A percentile compares a stretch with the other conserved stretches of the same genome.
Evolutionary conservation across 2,797 vertebrate species (phyloP).

Genomic region (Pantherophis vulpinus): DNA sequence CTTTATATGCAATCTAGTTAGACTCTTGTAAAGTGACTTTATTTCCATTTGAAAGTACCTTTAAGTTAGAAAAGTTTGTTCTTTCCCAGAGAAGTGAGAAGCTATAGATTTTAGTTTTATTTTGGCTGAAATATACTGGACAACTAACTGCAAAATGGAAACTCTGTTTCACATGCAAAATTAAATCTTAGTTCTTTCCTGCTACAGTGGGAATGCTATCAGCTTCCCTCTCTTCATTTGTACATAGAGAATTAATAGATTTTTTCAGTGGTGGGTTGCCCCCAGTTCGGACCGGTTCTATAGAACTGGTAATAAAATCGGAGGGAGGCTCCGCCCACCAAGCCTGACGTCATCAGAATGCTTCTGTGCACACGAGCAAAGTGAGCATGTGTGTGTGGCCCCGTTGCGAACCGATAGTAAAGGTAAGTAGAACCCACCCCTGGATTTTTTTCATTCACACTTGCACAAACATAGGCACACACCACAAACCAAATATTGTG

Average conservation of each 20-base stretch:
- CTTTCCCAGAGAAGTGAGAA: not conserved
- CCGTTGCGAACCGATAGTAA: too few relatives aligned
- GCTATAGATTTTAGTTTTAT: not conserved
- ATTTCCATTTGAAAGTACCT: not conserved
- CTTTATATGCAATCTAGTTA: not conserved
- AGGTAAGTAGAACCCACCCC: too few relatives aligned
- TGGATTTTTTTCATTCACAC: not conserved
- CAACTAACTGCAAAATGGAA: not conserved
- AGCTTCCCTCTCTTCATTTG: not conserved
- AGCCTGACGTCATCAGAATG: too few relatives aligned
- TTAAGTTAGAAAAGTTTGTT: not conserved
- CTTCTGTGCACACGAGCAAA: too few relatives aligned
- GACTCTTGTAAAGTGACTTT: not conserved
- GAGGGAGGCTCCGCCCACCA: too few relatives aligned
- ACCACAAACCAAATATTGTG: not conserved
- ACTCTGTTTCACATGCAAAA: not conserved
- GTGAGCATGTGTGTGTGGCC: too few relatives aligned
- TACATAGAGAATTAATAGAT: not conserved
- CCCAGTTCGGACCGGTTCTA: too few relatives aligned
- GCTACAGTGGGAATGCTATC: too few relatives aligned
- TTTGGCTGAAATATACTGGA: not conserved
- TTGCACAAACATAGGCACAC: not conserved
- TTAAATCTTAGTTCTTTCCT: not conserved
- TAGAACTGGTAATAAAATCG: too few relatives aligned
- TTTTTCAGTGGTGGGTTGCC: too few relatives aligned